These are phyloP conservation scores for Penaeus chinensis DNA, from an alignment of 1,140 invertebrate genomes.

Conservation along the genomic window DNA sequence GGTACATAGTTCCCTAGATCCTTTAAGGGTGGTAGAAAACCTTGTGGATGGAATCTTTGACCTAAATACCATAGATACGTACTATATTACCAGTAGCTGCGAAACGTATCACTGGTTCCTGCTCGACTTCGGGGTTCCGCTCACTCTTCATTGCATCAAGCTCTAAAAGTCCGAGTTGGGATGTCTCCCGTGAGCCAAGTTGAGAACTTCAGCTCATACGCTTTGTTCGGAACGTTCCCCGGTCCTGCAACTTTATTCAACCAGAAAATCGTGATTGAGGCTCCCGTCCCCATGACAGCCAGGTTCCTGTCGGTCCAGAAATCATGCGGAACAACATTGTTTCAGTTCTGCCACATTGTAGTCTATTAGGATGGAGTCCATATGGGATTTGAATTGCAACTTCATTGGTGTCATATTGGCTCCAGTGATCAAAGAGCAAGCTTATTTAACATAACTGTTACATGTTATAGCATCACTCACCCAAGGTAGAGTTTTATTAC, in stretches of 20 bases:
- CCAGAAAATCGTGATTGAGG: neutral
- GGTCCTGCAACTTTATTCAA: neutral
- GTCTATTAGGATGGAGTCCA: neutral
- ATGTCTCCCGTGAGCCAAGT: neutral
- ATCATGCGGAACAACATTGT: neutral
- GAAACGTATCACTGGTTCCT: neutral
- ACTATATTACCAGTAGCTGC: too few relatives aligned
- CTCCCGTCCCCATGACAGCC: neutral
- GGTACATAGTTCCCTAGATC: too few relatives aligned
- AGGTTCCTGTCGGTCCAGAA: constrained; percentile 2
- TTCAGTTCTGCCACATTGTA: neutral
- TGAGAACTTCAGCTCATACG: neutral
- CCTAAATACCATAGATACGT: neutral
- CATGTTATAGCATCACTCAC: too few relatives aligned
- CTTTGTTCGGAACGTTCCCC: neutral
- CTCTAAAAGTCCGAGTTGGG: constrained; percentile 4
- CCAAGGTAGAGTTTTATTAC: too few relatives aligned
- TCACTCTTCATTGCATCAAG: neutral
- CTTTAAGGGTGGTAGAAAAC: neutral
- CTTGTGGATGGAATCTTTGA: neutral
- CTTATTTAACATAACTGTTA: too few relatives aligned
- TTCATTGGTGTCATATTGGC: too few relatives aligned
- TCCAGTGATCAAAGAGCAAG: too few relatives aligned
- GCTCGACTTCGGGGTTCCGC: neutral
- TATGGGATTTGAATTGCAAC: too few relatives aligned